phyloP scores from a whole-genome alignment of 2,113 vertebrate genomes.

The Limanda limanda region DNA sequence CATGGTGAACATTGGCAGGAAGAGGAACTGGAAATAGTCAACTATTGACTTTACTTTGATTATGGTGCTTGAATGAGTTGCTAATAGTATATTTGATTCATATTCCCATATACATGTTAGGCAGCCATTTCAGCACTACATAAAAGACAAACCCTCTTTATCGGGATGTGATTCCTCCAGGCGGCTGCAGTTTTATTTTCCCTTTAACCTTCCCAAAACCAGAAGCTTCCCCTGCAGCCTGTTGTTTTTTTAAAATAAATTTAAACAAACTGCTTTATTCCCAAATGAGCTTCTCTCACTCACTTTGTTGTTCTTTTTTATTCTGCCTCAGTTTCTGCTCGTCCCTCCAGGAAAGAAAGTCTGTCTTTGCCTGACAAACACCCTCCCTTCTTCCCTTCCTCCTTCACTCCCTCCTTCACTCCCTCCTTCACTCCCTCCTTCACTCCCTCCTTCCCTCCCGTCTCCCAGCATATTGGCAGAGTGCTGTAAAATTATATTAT shows the following conservation, averaged over 20 bases:
- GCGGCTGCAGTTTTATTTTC: not conserved
- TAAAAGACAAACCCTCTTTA: not conserved
- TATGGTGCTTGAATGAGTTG: too few species aligned
- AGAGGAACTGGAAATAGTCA: too few species aligned
- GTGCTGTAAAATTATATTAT: constrained; percentile 35
- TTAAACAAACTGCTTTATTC: constrained; percentile 19
- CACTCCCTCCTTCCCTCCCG: not conserved
- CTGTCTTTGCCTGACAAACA: constrained; percentile 1
- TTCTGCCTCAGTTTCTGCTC: constrained; percentile 2
- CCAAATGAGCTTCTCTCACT: constrained; percentile 22
- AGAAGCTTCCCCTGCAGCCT: not conserved
- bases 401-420: not conserved
- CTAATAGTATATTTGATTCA: too few species aligned
- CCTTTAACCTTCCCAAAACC: not conserved
- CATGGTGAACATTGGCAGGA: not conserved
- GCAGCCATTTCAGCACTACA: not conserved
- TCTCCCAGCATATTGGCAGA: not conserved
- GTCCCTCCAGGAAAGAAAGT: constrained; percentile 6
- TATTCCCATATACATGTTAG: too few species aligned
- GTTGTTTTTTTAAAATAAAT: not conserved
- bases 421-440: too few species aligned
- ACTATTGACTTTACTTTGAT: too few species aligned
- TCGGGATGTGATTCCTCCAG: not conserved
- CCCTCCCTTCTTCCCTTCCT: not conserved
- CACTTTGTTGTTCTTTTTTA: constrained; percentile 1